Percentiles rank a stretch among this genome's conserved stretches.
These are phyloP conservation scores for Seriola dumerili DNA, from an alignment of 2,113 vertebrate species.

Conservation along the genomic window DNA sequence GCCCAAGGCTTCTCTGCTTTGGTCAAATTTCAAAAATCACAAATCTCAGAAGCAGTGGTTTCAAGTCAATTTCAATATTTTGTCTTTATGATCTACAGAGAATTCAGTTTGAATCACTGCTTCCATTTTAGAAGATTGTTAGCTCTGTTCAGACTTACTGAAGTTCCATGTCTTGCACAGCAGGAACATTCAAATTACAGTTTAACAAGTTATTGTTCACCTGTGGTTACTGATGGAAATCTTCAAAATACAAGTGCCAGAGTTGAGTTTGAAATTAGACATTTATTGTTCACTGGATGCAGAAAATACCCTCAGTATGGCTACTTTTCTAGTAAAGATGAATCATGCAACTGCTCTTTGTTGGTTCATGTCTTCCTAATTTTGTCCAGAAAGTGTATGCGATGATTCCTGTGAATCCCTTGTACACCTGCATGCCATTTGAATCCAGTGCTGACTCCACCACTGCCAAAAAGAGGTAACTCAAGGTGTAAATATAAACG, in stretches of 20 bases:
- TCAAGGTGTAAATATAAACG: too few species aligned
- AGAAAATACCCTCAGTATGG: too few species aligned
- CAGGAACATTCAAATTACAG: not conserved
- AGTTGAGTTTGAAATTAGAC: too few species aligned
- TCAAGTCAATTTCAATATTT: slow-evolving; percentile 19
- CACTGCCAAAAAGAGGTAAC: not conserved
- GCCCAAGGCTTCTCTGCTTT: slow-evolving; percentile 5
- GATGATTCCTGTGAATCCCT: not conserved
- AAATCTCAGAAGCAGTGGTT: not conserved
- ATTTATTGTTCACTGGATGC: too few species aligned
- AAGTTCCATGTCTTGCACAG: not conserved
- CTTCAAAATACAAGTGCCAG: too few species aligned
- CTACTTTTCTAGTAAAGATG: too few species aligned
- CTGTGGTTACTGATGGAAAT: not conserved
- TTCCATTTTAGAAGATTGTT: not conserved
- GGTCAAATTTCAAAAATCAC: not conserved
- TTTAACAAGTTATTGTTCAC: not conserved
- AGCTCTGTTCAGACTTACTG: not conserved
- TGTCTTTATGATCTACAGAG: slow-evolving; percentile 26
- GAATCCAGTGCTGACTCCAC: not conserved
- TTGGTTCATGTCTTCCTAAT: not conserved
- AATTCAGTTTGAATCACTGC: slow-evolving; percentile 12
- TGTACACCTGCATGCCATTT: not conserved
- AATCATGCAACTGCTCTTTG: not conserved
- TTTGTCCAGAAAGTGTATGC: not conserved